Evolutionary conservation across 2,113 vertebrate genomes (phyloP).

Genomic region (Colaptes auratus): DNA sequence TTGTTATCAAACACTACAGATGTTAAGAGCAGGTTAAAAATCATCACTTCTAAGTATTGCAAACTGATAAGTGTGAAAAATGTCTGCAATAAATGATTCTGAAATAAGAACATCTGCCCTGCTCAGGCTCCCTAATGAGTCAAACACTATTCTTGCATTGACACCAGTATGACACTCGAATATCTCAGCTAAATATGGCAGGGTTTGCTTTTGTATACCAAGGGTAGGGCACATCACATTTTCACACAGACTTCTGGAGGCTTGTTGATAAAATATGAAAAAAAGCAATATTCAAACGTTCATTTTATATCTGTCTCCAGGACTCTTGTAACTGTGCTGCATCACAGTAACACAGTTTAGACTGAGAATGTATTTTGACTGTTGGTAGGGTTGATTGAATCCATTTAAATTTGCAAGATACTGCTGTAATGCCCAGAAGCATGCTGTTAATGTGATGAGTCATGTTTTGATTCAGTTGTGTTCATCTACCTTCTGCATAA

Average conservation of each 20-base stretch:
- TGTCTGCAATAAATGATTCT: neutral
- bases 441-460: neutral
- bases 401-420: constrained; percentile 5
- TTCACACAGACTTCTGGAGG: neutral
- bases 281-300: neutral
- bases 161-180: neutral
- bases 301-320: neutral
- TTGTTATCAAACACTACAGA: neutral
- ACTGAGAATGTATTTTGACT: neutral
- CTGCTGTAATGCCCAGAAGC: neutral
- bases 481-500: neutral
- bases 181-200: neutral
- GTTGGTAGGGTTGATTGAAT: neutral
- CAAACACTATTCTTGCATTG: neutral
- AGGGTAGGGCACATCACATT: neutral
- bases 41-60: neutral
- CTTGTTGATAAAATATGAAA: neutral
- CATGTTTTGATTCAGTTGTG: constrained; percentile 15
- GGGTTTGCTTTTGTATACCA: neutral
- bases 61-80: accelerated
- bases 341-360: neutral
- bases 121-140: neutral
- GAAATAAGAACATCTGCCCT: neutral
- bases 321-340: neutral
- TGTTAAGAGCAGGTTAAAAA: neutral